Conservation (phyloP, 2,797 vertebrate genomes). For the Sebastes matsubarae region DNA sequence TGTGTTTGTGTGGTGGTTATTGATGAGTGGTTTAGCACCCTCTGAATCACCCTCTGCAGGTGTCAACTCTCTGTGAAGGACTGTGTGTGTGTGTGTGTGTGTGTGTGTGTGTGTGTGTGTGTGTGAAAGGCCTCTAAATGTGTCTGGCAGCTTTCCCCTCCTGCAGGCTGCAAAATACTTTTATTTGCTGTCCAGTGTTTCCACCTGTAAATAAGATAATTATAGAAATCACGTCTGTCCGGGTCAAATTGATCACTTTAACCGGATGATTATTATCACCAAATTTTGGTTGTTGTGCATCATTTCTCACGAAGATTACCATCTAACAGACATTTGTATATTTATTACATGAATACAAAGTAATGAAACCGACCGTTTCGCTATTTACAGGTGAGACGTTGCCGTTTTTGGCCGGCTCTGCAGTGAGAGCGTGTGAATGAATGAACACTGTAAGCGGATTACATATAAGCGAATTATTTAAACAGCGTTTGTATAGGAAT, state of each 20-base stretch:
- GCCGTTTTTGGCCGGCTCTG: too few species aligned
- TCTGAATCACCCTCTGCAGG: slow-evolving; percentile 27
- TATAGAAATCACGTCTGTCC: neutral
- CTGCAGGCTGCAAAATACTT: too few species aligned
- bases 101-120: neutral
- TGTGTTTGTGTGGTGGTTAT: slow-evolving; percentile 38
- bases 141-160: neutral
- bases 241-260: neutral
- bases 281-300: neutral
- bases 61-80: neutral
- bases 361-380: neutral
- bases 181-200: neutral
- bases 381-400: neutral
- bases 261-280: neutral
- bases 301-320: neutral
- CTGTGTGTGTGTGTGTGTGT: neutral
- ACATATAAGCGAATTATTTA: too few species aligned
- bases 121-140: neutral
- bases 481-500: too few species aligned
- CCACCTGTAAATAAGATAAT: neutral
- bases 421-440: too few species aligned
- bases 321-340: too few species aligned
- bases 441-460: too few species aligned
- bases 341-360: neutral
- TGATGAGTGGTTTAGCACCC: slow-evolving; percentile 34